Percentiles rank a stretch among this genome's conserved stretches.
Conservation (phyloP, 2,113 vertebrate genomes). For the Elephas maximus region DNA sequence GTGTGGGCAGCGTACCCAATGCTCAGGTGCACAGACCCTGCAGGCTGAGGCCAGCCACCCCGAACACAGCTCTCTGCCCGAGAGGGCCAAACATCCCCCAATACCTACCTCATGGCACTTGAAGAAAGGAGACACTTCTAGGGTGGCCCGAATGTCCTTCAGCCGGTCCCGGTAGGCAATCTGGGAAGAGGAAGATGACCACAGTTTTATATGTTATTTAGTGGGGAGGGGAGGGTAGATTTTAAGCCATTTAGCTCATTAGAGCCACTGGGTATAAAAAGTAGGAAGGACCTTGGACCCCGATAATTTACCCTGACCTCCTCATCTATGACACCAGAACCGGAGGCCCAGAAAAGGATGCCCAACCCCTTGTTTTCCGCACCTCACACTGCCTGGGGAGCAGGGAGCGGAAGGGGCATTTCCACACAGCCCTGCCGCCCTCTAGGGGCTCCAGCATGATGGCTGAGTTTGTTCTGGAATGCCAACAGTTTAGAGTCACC, state of each 20-base stretch:
- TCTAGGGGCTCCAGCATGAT: neutral
- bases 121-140: constrained; percentile 96
- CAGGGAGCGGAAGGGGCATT: too few species aligned
- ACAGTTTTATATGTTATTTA: too few species aligned
- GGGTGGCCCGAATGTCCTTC: constrained; percentile 92
- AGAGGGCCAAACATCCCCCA: neutral
- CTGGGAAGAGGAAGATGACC: constrained; percentile 85
- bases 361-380: rapidly evolving
- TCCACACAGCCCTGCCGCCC: rapidly evolving
- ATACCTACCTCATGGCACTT: constrained; percentile 95
- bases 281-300: neutral
- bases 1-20: rapidly evolving
- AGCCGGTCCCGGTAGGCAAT: constrained; percentile 93
- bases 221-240: too few species aligned
- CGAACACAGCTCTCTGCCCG: neutral
- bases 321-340: neutral
- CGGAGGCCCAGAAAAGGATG: too few species aligned
- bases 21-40: neutral
- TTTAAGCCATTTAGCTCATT: neutral
- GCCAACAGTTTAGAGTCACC: neutral
- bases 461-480: neutral
- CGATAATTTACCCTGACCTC: neutral
- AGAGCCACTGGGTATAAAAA: too few species aligned
- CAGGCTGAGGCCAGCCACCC: rapidly evolving
- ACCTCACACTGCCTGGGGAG: rapidly evolving